phyloP scores from a whole-genome alignment of 2,797 vertebrate species.

The Channallabes apus region DNA sequence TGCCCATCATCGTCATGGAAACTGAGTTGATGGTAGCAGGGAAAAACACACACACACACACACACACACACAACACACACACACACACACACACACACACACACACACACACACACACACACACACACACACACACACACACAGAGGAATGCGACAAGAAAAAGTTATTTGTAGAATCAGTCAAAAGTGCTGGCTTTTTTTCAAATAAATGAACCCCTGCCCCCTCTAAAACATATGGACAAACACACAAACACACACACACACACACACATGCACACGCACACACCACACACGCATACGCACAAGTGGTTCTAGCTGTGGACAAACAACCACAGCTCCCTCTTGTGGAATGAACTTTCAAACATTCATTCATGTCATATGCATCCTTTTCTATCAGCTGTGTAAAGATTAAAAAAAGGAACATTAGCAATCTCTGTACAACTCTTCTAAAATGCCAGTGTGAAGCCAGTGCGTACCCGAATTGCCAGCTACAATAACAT shows the following conservation, averaged over 20 bases:
- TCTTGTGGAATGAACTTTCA: conserved; percentile 60
- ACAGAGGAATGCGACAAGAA: conserved; percentile 48
- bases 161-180: conserved; percentile 58
- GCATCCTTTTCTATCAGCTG: conserved; percentile 24
- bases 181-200: conserved; percentile 61
- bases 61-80: not conserved
- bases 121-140: conserved; percentile 51
- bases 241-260: conserved; percentile 18
- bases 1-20: conserved; percentile 77
- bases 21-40: conserved; percentile 65
- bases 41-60: not conserved
- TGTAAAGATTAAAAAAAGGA: conserved; percentile 35
- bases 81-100: not conserved
- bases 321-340: conserved; percentile 64
- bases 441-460: conserved; percentile 43
- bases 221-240: conserved; percentile 34
- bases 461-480: conserved; percentile 44
- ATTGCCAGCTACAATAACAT: conserved; percentile 47
- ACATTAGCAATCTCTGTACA: conserved; percentile 34
- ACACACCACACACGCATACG: conserved; percentile 25
- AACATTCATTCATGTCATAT: conserved; percentile 26
- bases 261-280: conserved; percentile 13
- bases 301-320: conserved; percentile 13
- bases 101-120: not conserved
- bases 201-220: conserved; percentile 52